phyloP scores from a whole-genome alignment of 2,797 vertebrate species.

The Allobates femoralis region DNA sequence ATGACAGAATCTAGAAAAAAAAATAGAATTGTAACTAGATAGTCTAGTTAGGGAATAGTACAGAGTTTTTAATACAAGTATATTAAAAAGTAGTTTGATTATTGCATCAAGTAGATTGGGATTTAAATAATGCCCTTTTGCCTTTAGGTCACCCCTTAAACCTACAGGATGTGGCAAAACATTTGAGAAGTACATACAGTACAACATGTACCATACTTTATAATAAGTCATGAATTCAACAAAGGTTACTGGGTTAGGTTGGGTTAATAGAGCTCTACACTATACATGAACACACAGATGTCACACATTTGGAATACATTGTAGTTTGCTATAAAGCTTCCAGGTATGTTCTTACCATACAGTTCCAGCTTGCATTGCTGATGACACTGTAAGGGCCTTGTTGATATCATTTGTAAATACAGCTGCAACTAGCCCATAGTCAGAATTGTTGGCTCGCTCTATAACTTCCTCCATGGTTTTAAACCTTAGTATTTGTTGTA shows the following conservation, averaged over 20 bases:
- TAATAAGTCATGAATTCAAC: no score
- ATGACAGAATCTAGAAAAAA: no score
- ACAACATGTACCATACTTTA: not conserved
- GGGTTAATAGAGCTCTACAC: not conserved
- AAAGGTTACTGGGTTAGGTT: not conserved
- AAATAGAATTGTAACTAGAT: no score
- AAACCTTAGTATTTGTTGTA: slow-evolving; percentile 97
- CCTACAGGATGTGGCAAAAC: not conserved
- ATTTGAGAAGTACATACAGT: not conserved
- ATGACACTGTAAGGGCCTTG: slow-evolving; percentile 94
- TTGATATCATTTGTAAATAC: slow-evolving; percentile 97
- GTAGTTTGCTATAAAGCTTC: not conserved
- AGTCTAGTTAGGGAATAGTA: no score
- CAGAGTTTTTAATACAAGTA: no score
- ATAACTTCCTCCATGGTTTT: slow-evolving; percentile 97
- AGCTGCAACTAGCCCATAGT: slow-evolving; percentile 92
- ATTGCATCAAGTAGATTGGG: no score
- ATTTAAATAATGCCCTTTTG: no score
- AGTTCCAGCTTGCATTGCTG: slow-evolving; percentile 95
- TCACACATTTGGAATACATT: not conserved
- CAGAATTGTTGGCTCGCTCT: slow-evolving; percentile 93
- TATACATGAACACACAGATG: not conserved
- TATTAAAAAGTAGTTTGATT: no score
- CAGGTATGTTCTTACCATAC: slow-evolving; percentile 85
- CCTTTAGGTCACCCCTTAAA: no score